Evolutionary conservation across 2,888 invertebrate species (phyloP).

Genomic region (Parnassius apollo): DNA sequence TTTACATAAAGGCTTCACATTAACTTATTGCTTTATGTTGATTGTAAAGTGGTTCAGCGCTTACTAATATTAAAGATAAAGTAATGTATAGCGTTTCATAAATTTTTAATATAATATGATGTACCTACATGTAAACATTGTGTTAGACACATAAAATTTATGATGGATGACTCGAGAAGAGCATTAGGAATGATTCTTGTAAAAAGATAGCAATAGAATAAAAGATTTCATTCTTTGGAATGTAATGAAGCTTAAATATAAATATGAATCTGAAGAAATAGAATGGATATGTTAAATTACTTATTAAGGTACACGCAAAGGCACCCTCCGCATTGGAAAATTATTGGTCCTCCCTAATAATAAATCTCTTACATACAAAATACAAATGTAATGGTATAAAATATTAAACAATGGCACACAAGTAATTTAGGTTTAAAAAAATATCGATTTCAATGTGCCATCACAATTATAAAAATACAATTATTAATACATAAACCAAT

Average conservation of each 20-base stretch:
- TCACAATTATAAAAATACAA: slow-evolving; percentile 33
- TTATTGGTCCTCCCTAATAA: slow-evolving; percentile 65
- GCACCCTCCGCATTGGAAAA: slow-evolving; percentile 57
- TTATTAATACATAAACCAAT: slow-evolving; percentile 34
- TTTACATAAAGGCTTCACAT: slow-evolving; percentile 67
- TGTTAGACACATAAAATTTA: slow-evolving; percentile 59
- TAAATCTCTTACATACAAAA: slow-evolving; percentile 49
- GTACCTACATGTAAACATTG: slow-evolving; percentile 39
- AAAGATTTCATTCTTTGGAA: slow-evolving; percentile 72
- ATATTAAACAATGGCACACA: slow-evolving; percentile 48
- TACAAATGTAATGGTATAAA: slow-evolving; percentile 40
- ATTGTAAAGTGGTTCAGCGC: slow-evolving; percentile 29
- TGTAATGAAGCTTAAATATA: slow-evolving; percentile 67
- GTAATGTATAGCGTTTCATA: slow-evolving; percentile 25
- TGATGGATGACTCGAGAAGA: slow-evolving; percentile 44
- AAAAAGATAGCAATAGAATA: slow-evolving; percentile 53
- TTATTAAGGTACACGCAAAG: slow-evolving; percentile 60
- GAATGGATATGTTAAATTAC: slow-evolving; percentile 47
- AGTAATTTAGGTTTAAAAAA: slow-evolving; percentile 38
- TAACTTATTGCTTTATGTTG: slow-evolving; percentile 66
- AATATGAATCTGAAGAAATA: slow-evolving; percentile 31
- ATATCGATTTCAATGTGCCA: slow-evolving; percentile 38
- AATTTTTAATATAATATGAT: slow-evolving; percentile 33
- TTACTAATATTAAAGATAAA: slow-evolving; percentile 27
- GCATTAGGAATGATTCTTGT: slow-evolving; percentile 63